Base-by-base conservation (phyloP, 2,888 invertebrate species). In the Phaonia tiefii region DNA sequence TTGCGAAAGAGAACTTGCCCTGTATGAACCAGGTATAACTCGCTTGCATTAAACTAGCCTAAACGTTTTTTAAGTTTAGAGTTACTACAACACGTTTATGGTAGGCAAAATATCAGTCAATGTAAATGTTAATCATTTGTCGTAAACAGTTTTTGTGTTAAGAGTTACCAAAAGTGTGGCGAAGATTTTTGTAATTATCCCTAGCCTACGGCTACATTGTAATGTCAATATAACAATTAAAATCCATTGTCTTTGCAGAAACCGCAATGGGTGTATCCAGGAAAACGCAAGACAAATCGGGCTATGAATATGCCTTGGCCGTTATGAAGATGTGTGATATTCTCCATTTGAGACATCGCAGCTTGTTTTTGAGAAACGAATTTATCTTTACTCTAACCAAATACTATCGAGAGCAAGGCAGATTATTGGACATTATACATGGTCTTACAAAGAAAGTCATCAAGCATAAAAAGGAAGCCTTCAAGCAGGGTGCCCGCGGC, bases 271-370 rank as follows among this genome's bases (percentile, higher is more conserved):
- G 96, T 67, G 96, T 96, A 0, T 96, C 95, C 85, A 96, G 96
- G 89, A 93, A 92, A 83, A 96, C 96, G 0, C 96, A 96, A 90
- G 95, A 95, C 84, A 94, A 94, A 88, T 95, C 95, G 83, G 96
- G 96, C 46, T 95, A 94, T 86, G 96, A 96, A 90, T 96, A 96
- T 86, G 96, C 96, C 0, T 94, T 95, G 94, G 96, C 96, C 82
- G 96, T 96, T 3, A 96, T 96, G 96, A 96, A 96, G 88, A 95
- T 96, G 96, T 96, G 96, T 86, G 96, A 96, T 86, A 96, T 96
- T 85, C 92, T 96, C 0, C 96, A 96, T 87, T 91, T 96, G 80
- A 94, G 96, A 85, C 96, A 96, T 86, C 95, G 96, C 37, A 95
- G 95, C 90, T 90, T 96, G 70, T 95, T 96, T 93, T 91, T 96